These are phyloP conservation scores for Callionymus lyra DNA, from an alignment of 2,113 vertebrate species.

Conservation along the genomic window DNA sequence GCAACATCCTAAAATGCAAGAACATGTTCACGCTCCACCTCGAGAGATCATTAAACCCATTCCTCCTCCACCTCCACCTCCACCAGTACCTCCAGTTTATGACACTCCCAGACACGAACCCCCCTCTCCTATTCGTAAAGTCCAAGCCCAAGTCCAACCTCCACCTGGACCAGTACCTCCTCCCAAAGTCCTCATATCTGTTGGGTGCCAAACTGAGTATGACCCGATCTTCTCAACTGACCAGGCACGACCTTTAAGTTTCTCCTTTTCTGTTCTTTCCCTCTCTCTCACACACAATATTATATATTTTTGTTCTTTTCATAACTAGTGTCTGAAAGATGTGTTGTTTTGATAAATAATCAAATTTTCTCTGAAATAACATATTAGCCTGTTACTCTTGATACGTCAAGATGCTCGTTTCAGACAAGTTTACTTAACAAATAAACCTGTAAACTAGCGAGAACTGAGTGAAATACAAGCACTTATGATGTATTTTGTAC, in stretches of 20 bases:
- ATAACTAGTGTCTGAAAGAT: no score
- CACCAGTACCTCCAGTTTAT: constrained; percentile 20
- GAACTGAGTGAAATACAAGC: no score
- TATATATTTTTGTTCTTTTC: no score
- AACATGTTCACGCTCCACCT: constrained; percentile 14
- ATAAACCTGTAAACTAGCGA: no score
- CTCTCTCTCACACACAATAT: background rate
- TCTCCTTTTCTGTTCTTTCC: constrained; percentile 19
- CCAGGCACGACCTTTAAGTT: constrained; percentile 69
- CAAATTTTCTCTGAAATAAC: no score
- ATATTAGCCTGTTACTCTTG: no score
- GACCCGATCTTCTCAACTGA: constrained; percentile 71
- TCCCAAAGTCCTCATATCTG: constrained; percentile 72
- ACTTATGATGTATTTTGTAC: no score
- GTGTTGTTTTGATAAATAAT: no score
- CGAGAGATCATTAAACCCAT: constrained; percentile 24
- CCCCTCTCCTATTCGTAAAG: constrained; percentile 32
- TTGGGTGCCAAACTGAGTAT: constrained; percentile 89
- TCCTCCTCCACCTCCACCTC: constrained; percentile 16
- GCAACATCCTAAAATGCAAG: constrained; percentile 37
- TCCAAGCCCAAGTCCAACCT: constrained; percentile 21
- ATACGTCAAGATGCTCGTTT: no score
- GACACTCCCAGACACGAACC: constrained; percentile 30
- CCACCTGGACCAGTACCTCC: constrained; percentile 34
- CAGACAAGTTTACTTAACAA: no score